Evolutionary conservation across 2,113 vertebrate species (phyloP), one percentile per base, ranked within the genome.

Genomic region (Bostrychus sinensis): DNA sequence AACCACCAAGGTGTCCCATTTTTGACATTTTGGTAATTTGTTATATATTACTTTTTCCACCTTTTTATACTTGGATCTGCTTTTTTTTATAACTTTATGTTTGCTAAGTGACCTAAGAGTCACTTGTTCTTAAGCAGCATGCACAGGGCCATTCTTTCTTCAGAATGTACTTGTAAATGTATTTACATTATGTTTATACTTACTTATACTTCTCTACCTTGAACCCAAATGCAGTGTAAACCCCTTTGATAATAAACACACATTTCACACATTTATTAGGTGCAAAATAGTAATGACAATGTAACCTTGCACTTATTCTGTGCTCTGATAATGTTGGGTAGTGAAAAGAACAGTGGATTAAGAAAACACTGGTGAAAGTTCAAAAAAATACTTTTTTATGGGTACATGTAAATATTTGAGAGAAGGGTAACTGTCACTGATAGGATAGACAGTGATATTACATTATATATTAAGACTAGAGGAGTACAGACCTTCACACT

Each of bases 101-200:
- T 32, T 32, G 30, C 30, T n/a, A 32, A 32, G 1, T 3, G 30
- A 1, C 50, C 42, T 78, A 74, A 69, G 57, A 45, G 30, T 56
- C 59, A 75, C 70, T 77, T 74, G 76, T 28, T 58, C 75, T 43
- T 48, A 54, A 70, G 46, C 13, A 60, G 43, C 30, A 65, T 56
- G 81, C 71, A 28, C 22, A 45, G 26, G 57, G 55, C 58, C 57
- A 77, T 54, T 30, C 23, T 26, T 65, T 57, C 61, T 36, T 62
- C 43, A 56, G n/a, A 53, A 79, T 69, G 34, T 50, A 28, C 68
- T 56, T 80, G 36, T 56, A 65, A 66, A 28, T 41, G 36, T 56
- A 50, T 80, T 70, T 45, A 53, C 58, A 43, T 26, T 41, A 1
- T 58, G 60, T 72, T 68, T 54, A 66, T 48, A 5, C 34, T 14